phyloP scores from a whole-genome alignment of 1,140 invertebrate species.

The honey bee (Apis mellifera) region DNA sequence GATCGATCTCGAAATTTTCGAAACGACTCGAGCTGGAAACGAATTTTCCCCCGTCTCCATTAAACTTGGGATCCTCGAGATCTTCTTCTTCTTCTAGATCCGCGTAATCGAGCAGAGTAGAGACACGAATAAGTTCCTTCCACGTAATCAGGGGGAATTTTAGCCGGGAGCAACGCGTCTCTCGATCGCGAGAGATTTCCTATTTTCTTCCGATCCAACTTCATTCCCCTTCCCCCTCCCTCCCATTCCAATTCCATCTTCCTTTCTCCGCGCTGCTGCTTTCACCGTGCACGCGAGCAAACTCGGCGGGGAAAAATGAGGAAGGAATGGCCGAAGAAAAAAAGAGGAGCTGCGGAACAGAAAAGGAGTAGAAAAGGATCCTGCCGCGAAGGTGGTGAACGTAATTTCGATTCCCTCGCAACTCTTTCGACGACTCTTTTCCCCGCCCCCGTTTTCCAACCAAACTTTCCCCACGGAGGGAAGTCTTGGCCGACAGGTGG shows the following conservation, averaged over 20 bases:
- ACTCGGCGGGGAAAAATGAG: slow-evolving; percentile 1
- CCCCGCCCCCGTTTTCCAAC: background rate
- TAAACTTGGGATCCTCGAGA: background rate
- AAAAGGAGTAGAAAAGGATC: slow-evolving; percentile 18
- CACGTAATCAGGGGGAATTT: background rate
- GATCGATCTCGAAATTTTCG: background rate
- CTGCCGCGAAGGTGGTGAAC: slow-evolving; percentile 32
- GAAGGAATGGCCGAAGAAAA: background rate
- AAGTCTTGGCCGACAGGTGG: slow-evolving; percentile 72
- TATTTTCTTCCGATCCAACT: slow-evolving; percentile 22
- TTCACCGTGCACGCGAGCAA: background rate
- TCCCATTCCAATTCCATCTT: background rate
- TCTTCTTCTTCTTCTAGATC: too few species aligned
- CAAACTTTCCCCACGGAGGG: slow-evolving; percentile 60
- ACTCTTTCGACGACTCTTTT: slow-evolving; percentile 32
- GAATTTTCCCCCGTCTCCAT: slow-evolving; percentile 23
- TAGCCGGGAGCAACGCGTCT: background rate
- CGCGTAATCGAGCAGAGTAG: slow-evolving; percentile 10
- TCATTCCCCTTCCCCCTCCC: background rate
- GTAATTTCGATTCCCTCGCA: slow-evolving; percentile 61
- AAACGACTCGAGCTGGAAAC: background rate
- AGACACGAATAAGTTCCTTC: background rate
- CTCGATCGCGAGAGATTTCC: slow-evolving; percentile 10
- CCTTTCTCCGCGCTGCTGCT: background rate
- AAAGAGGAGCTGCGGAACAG: background rate